A percentile compares a stretch with the other conserved stretches of the same genome.
These are phyloP conservation scores for Cairina moschata DNA, from an alignment of 2,113 vertebrate genomes.

Conservation along the genomic window DNA sequence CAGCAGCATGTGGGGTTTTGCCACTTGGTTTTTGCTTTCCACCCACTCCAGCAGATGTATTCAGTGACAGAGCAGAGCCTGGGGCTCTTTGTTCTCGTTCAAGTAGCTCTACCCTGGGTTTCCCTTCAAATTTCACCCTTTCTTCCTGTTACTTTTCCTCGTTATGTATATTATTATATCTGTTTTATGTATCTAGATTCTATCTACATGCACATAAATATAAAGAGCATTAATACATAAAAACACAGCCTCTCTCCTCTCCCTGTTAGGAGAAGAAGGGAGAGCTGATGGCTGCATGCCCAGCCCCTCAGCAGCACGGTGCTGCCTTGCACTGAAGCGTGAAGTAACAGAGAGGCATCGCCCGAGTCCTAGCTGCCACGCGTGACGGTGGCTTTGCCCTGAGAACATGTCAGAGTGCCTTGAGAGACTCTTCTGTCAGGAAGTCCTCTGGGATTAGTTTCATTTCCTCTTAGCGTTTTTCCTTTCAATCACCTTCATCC, in stretches of 20 bases:
- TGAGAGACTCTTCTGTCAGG: constrained; percentile 26
- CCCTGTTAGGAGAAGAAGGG: background rate
- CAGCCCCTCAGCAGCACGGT: rapidly evolving
- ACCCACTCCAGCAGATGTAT: background rate
- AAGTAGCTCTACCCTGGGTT: background rate
- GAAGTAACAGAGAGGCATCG: background rate
- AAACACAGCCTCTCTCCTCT: background rate
- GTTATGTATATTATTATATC: background rate
- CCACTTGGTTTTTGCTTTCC: background rate
- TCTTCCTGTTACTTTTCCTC: background rate
- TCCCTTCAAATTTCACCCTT: background rate
- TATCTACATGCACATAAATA: rapidly evolving
- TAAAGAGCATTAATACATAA: rapidly evolving
- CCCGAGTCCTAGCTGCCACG: background rate
- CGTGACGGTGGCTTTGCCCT: background rate
- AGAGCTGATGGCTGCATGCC: background rate
- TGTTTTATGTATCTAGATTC: background rate
- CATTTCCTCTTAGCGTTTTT: background rate
- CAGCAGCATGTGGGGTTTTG: background rate
- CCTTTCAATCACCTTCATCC: background rate
- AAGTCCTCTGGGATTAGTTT: constrained; percentile 49
- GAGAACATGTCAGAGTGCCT: constrained; percentile 21
- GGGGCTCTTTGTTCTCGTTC: background rate
- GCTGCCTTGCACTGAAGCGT: background rate
- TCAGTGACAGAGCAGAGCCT: background rate